These are phyloP conservation scores for Venustoraphidia nigricollis DNA, from an alignment of 2,888 invertebrate species.

Conservation along the genomic window DNA sequence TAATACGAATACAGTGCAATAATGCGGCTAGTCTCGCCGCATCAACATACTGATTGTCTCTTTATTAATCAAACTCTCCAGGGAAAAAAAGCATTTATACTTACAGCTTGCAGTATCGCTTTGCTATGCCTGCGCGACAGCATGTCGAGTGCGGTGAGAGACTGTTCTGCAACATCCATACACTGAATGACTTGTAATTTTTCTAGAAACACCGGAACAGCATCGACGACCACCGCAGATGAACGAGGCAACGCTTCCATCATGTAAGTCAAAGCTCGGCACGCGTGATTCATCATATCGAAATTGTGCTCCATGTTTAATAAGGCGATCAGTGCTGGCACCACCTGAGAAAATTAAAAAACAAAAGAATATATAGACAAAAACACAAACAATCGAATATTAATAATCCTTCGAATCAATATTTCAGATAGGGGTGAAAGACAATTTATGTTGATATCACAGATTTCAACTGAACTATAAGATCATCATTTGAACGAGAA, in stretches of 20 bases:
- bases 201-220: slow-evolving; percentile 92
- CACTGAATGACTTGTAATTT: slow-evolving; percentile 96
- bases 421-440: no score
- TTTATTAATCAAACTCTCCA: background rate
- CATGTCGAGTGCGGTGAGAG: slow-evolving; percentile 93
- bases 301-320: slow-evolving; percentile 97
- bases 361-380: background rate
- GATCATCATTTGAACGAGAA: no score
- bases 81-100: slow-evolving; percentile 16
- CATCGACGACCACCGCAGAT: slow-evolving; percentile 89
- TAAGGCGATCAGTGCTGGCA: slow-evolving; percentile 83
- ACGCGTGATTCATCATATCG: slow-evolving; percentile 99
- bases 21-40: background rate
- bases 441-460: no score
- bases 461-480: no score
- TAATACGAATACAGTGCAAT: no score
- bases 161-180: slow-evolving; percentile 99
- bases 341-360: slow-evolving; percentile 35
- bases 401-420: no score
- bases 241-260: slow-evolving; percentile 96
- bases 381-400: no score
- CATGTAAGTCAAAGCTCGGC: slow-evolving; percentile 97
- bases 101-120: slow-evolving; percentile 81
- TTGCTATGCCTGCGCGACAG: slow-evolving; percentile 92
- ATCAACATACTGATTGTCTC: background rate